phyloP scores from a whole-genome alignment of 2,113 vertebrate species.

The Spilogale gracilis region DNA sequence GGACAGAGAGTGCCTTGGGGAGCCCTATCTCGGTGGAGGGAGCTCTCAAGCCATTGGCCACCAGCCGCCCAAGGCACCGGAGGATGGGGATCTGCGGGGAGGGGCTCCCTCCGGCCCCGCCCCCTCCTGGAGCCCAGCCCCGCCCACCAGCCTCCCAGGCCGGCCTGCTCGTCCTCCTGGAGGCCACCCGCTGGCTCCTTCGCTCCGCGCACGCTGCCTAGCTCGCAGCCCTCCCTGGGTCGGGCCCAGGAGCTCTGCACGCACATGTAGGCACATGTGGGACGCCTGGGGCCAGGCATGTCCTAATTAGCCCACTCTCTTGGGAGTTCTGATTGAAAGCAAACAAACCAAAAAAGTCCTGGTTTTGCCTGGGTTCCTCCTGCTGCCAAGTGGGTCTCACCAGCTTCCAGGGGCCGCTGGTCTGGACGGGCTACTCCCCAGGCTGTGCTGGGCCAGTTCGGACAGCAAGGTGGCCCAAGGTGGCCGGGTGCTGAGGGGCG shows the following conservation, averaged over 20 bases:
- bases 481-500: background rate
- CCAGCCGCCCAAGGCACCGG: background rate
- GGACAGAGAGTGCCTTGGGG: fast-evolving
- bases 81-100: background rate
- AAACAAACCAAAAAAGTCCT: conserved; percentile 79
- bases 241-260: conserved; percentile 86
- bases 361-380: conserved; percentile 72
- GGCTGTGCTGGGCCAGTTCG: background rate
- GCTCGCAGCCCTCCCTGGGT: conserved; percentile 78
- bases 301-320: conserved; percentile 89
- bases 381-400: background rate
- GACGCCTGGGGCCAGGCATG: conserved; percentile 89
- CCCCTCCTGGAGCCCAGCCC: fast-evolving
- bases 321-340: conserved; percentile 77
- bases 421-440: background rate
- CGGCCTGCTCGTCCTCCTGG: fast-evolving
- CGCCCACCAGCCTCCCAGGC: background rate
- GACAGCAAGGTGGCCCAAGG: background rate
- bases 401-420: background rate
- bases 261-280: conserved; percentile 89
- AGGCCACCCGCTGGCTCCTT: background rate
- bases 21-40: too few species aligned
- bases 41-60: fast-evolving
- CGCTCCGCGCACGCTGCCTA: background rate
- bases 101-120: background rate